Evolutionary conservation across 2,113 vertebrate species (phyloP).

Genomic region (Globicephala melas): DNA sequence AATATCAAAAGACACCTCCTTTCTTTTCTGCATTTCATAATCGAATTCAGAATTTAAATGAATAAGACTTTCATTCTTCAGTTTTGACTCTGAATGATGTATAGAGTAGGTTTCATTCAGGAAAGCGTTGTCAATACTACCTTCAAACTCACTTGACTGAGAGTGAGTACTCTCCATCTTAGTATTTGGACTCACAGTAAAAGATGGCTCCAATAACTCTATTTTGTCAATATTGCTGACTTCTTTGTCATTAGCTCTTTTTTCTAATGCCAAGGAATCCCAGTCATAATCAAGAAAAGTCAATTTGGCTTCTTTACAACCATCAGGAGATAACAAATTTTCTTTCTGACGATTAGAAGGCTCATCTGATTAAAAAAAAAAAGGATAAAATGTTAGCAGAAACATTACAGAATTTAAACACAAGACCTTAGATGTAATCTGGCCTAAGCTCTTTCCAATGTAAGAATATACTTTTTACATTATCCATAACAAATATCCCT

Average conservation of each 20-base stretch:
- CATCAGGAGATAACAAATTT: not conserved
- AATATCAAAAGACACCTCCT: not conserved
- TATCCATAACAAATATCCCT: not conserved
- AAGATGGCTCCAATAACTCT: not conserved
- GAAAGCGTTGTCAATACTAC: not conserved
- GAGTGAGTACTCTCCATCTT: not conserved
- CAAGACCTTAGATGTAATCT: not conserved
- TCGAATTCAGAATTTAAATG: slow-evolving; percentile 62
- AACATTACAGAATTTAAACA: not conserved
- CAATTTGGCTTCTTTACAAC: not conserved
- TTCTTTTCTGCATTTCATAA: slow-evolving; percentile 44
- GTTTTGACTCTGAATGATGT: slow-evolving; percentile 53
- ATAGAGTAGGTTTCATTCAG: slow-evolving; percentile 52
- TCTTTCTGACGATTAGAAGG: slow-evolving; percentile 29
- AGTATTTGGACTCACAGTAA: not conserved
- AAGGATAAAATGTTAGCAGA: not conserved
- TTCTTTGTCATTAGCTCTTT: not conserved
- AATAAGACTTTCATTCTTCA: slow-evolving; percentile 46
- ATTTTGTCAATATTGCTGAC: not conserved
- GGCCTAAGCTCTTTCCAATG: not conserved
- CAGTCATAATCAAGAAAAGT: not conserved
- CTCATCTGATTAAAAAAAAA: slow-evolving; percentile 61
- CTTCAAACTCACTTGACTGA: not conserved
- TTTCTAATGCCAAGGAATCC: slow-evolving; percentile 9
- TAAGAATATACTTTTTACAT: not conserved